Percentiles rank a stretch among this genome's conserved stretches.
Evolutionary conservation across 1,140 invertebrate species (phyloP).

Genomic region (Diachasma alloeum): DNA sequence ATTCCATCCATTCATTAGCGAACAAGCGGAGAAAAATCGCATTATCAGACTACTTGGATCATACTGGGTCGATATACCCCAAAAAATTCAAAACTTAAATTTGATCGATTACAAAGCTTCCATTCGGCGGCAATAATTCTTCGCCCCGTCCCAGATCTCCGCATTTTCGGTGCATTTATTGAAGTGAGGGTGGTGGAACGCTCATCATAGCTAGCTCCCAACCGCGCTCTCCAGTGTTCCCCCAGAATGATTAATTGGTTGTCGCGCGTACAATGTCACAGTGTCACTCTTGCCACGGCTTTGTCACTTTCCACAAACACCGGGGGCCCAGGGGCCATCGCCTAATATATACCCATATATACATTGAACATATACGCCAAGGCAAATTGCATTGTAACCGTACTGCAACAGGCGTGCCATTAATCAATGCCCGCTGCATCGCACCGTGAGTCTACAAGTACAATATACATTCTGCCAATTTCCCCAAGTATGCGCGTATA

Average conservation of each 20-base stretch:
- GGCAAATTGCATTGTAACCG: constrained; percentile 65
- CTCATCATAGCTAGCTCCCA: constrained; percentile 1
- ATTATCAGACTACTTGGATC: too few species aligned
- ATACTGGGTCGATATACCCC: too few species aligned
- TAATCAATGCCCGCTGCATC: constrained; percentile 63
- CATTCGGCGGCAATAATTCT: not conserved
- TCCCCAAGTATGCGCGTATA: constrained; percentile 43
- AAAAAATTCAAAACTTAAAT: too few species aligned
- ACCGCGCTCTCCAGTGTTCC: constrained; percentile 37
- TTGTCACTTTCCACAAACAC: constrained; percentile 63
- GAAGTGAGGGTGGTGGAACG: not conserved
- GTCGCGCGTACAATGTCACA: constrained; percentile 62
- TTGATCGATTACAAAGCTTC: too few species aligned
- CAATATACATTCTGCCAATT: constrained; percentile 58
- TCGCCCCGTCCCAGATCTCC: not conserved
- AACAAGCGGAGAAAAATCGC: too few species aligned
- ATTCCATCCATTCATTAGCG: too few species aligned
- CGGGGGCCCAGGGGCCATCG: constrained; percentile 9
- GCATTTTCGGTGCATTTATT: constrained; percentile 45
- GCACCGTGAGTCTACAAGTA: constrained; percentile 35
- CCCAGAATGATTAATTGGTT: constrained; percentile 66
- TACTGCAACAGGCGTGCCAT: constrained; percentile 65
- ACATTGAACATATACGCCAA: constrained; percentile 33
- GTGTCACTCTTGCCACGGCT: constrained; percentile 65
- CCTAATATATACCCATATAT: constrained; percentile 13